These are phyloP conservation scores for Pseudomyrmex pallidus DNA, from an alignment of 1,140 invertebrate genomes.

Conservation along the genomic window DNA sequence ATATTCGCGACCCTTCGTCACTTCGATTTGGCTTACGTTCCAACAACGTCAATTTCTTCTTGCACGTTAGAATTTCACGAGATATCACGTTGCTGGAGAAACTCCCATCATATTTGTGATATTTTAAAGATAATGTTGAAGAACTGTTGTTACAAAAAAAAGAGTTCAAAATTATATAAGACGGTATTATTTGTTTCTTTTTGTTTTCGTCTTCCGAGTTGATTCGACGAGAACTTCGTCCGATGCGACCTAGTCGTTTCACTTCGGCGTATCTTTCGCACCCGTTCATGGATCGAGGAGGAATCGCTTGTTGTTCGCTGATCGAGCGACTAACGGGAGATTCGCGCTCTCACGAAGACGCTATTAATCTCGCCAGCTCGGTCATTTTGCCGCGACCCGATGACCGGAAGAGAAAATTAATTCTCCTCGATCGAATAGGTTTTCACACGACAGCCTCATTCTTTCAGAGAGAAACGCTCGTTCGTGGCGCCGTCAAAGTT, in stretches of 20 bases:
- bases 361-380: conserved; percentile 46
- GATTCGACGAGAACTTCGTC: conserved; percentile 1
- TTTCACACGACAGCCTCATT: conserved; percentile 22
- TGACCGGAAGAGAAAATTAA: conserved; percentile 56
- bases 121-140: conserved; percentile 3
- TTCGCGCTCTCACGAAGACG: conserved; percentile 31
- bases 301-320: conserved; percentile 52
- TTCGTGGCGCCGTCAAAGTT: conserved; percentile 65
- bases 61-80: conserved; percentile 8
- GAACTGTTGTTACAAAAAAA: background rate
- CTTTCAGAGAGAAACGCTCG: conserved; percentile 32
- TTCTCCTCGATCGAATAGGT: conserved; percentile 48
- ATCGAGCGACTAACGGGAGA: conserved; percentile 49
- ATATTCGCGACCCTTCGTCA: background rate
- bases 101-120: background rate
- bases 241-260: conserved; percentile 17
- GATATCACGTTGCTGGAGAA: background rate
- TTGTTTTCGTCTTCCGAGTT: background rate
- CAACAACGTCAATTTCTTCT: background rate
- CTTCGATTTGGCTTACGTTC: background rate
- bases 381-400: conserved; percentile 43
- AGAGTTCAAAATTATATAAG: background rate
- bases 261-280: background rate
- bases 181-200: conserved; percentile 28
- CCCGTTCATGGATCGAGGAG: conserved; percentile 52